Conservation (phyloP, 2,113 vertebrate species). For the Panthera tigris region DNA sequence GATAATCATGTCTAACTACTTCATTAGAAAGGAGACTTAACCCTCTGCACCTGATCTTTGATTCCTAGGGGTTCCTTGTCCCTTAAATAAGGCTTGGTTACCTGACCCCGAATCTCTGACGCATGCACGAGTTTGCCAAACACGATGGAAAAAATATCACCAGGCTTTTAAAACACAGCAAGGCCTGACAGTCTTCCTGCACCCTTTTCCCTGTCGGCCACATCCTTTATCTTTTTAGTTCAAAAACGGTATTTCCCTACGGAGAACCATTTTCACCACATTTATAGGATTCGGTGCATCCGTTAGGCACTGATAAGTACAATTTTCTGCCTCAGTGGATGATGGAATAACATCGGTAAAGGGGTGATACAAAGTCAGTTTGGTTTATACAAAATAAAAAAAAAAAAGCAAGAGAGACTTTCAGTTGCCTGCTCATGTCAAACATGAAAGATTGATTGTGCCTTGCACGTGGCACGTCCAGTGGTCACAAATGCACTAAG, state of each 20-base stretch:
- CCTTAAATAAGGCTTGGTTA: not conserved
- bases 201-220: not conserved
- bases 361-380: not conserved
- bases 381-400: not conserved
- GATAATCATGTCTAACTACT: not conserved
- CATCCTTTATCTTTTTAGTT: not conserved
- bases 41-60: not conserved
- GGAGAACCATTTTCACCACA: not conserved
- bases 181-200: not conserved
- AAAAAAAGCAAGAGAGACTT: not conserved
- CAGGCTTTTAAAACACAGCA: not conserved
- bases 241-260: not conserved
- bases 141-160: not conserved
- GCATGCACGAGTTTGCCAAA: not conserved
- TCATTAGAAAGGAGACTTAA: not conserved
- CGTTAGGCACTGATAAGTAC: not conserved
- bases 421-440: not conserved
- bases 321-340: not conserved
- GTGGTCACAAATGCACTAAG: not conserved
- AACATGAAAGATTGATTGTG: not conserved
- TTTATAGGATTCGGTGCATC: not conserved
- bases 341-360: not conserved
- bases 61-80: not conserved
- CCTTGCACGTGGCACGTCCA: accelerated
- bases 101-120: not conserved